Percentiles rank a stretch among this genome's conserved stretches.
Evolutionary conservation across 1,140 invertebrate species (phyloP).

Genomic region (Pachypeltis micranthus): DNA sequence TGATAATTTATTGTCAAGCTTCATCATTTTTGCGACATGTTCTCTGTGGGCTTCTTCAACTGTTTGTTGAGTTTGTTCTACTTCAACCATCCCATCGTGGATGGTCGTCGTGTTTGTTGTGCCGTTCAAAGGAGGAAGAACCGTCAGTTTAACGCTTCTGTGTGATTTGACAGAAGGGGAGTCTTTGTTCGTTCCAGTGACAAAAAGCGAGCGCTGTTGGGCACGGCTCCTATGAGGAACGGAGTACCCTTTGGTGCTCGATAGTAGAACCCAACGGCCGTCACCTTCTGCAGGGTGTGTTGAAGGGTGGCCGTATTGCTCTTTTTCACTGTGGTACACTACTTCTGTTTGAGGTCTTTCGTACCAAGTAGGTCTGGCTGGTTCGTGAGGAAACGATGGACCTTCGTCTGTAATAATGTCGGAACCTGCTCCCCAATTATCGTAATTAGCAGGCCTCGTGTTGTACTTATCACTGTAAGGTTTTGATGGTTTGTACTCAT

Average conservation of each 20-base stretch:
- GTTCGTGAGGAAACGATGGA: constrained; percentile 46
- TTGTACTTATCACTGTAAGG: constrained; percentile 2
- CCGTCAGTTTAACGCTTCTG: constrained; percentile 47
- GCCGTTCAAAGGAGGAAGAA: constrained; percentile 51
- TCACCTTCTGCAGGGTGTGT: constrained; percentile 49
- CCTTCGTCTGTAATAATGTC: constrained; percentile 54
- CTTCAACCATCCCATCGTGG: constrained; percentile 59
- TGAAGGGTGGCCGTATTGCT: constrained; percentile 32
- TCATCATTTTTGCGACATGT: constrained; percentile 37
- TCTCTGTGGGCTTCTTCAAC: constrained; percentile 47
- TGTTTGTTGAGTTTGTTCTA: constrained; percentile 53
- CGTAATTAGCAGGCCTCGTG: constrained; percentile 12
- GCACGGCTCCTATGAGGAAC: constrained; percentile 32
- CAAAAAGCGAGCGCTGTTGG: constrained; percentile 16
- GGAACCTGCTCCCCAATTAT: constrained; percentile 30
- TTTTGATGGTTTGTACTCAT: constrained; percentile 26
- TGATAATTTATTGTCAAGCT: constrained; percentile 12
- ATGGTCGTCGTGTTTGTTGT: constrained; percentile 54
- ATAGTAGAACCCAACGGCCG: constrained; percentile 62
- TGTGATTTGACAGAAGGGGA: constrained; percentile 19
- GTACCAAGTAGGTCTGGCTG: constrained; percentile 15
- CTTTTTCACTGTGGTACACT: constrained; percentile 21
- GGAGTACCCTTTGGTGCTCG: constrained; percentile 59
- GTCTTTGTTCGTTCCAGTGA: background rate
- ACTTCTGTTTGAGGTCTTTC: constrained; percentile 22